Percentiles rank a stretch among this genome's conserved stretches.
These are phyloP conservation scores for Oceanites oceanicus DNA, from an alignment of 2,113 vertebrate species.

Conservation along the genomic window DNA sequence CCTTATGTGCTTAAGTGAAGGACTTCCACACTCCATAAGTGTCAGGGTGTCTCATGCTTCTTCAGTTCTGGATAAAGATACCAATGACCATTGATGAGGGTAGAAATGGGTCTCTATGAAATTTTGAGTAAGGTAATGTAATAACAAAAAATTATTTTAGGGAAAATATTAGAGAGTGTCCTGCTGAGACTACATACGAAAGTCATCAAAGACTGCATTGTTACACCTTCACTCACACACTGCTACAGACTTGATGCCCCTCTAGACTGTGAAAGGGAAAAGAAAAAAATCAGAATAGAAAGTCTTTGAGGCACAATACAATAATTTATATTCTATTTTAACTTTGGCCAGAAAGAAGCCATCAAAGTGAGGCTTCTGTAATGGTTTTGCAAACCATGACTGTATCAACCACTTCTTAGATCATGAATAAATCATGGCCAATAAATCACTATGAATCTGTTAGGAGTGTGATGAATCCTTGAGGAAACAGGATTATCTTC, in stretches of 20 bases:
- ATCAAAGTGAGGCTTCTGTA: background rate
- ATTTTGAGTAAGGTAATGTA: background rate
- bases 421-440: background rate
- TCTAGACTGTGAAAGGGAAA: background rate
- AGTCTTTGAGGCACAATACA: background rate
- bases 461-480: background rate
- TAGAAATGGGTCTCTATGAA: background rate
- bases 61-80: background rate
- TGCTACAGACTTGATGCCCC: background rate
- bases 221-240: background rate
- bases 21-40: fast-evolving
- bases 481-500: background rate
- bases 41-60: background rate
- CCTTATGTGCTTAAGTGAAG: background rate
- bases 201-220: background rate
- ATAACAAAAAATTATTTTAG: background rate
- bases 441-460: background rate
- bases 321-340: background rate
- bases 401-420: background rate
- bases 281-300: background rate
- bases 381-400: background rate
- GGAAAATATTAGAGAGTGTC: background rate
- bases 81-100: background rate
- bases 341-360: background rate
- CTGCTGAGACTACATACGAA: background rate